Base-by-base conservation (phyloP, 2,888 invertebrate species). In the Papilio protenor region DNA sequence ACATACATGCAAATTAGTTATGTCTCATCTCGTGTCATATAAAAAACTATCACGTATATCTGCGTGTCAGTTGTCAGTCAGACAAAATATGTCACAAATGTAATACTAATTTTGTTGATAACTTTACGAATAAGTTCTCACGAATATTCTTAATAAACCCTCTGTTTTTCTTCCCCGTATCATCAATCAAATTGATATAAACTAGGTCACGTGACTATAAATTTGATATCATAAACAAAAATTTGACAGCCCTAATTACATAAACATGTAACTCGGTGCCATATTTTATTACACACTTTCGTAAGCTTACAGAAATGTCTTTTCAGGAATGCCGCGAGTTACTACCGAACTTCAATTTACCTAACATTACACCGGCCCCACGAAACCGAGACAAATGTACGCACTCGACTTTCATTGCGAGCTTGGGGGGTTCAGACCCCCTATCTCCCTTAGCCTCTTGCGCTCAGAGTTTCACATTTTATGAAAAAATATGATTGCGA, bases 321-420 rank as follows among this genome's bases (percentile, higher is more conserved):
- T 72, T 52, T 52, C 23, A 55, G 47, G 66, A 66, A 66, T 11
- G 66, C 66, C 66, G 40, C 66, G 66, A 66, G 66, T 72, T 64
- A 71, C 49, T n/a, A 52, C 72, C 57, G 55, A 66, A 78, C 57
- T 78, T 66, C 75, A 73, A 78, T 75, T 75, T 71, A 64, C 71
- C 78, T 73, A 75, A 75, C 75, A 73, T 75, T 75, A 75, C 71
- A 75, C 72, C 74, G 76, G 80, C 79, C 76, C 76, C 81, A 64
- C 77, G 73, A 81, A 83, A 82, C 82, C 72, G 80, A 82, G 82
- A 84, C 83, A 84, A 82, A 85, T 84, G 83, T 80, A 75, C 78
- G 76, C 77, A 82, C 84, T 84, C 83, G 82, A 83, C 84, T 83
- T 82, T 84, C 83, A 84, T 84, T 83, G 83, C 82, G 77, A 79